A percentile compares a stretch with the other conserved stretches of the same genome.
These are phyloP conservation scores for Tinamus major DNA, from an alignment of 2,797 vertebrate species.

Conservation along the genomic window DNA sequence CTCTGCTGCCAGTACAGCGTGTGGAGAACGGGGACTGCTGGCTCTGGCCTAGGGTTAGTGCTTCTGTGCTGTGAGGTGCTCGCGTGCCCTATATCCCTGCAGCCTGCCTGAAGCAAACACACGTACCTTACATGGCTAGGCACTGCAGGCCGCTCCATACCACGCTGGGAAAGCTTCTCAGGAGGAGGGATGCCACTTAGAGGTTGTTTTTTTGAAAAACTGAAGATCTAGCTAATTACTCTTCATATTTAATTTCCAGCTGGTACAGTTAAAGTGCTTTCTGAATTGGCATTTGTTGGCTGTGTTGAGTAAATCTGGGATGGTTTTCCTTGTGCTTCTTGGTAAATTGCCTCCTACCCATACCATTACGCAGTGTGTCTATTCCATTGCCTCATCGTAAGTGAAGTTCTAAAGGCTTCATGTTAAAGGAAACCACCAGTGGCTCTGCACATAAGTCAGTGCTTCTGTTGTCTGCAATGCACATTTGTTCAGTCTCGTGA, in stretches of 20 bases:
- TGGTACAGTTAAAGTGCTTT: constrained; percentile 14
- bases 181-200: not conserved
- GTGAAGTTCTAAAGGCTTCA: constrained; percentile 34
- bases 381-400: constrained; percentile 33
- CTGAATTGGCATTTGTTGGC: constrained; percentile 49
- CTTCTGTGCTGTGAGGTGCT: not conserved
- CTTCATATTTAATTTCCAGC: constrained; percentile 23
- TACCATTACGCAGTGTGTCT: constrained; percentile 19
- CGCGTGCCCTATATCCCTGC: not conserved
- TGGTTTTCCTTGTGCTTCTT: constrained; percentile 16
- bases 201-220: not conserved
- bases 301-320: not conserved
- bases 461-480: not conserved
- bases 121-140: fast-evolving
- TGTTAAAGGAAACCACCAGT: constrained; percentile 7
- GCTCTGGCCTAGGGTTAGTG: not conserved
- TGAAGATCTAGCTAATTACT: constrained; percentile 13
- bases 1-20: not conserved
- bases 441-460: not conserved
- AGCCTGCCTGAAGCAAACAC: not conserved
- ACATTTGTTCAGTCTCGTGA: not conserved
- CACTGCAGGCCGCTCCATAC: fast-evolving
- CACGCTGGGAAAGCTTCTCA: fast-evolving
- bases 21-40: not conserved
- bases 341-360: constrained; percentile 47